Evolutionary conservation across 2,113 vertebrate genomes (phyloP).

Genomic region (Barbus barbus): DNA sequence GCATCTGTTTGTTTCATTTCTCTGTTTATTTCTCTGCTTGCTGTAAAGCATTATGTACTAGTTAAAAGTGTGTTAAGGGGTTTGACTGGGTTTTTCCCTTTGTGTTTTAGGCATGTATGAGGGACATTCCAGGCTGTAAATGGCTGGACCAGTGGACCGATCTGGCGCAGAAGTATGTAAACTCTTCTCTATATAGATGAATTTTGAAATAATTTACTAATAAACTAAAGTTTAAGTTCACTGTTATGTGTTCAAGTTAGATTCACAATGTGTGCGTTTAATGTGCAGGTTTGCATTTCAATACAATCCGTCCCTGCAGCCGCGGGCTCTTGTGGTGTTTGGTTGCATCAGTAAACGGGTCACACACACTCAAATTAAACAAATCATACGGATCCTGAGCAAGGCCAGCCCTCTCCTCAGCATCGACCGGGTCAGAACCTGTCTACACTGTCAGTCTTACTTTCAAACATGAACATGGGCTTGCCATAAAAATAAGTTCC

Average conservation of each 20-base stretch:
- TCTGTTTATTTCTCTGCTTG: not conserved
- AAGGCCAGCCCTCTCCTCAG: slow-evolving; percentile 74
- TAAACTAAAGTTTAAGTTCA: not conserved
- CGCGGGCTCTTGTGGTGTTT: slow-evolving; percentile 86
- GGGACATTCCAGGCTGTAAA: slow-evolving; percentile 86
- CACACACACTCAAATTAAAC: slow-evolving; percentile 89
- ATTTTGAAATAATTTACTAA: not conserved
- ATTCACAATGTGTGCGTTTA: not conserved
- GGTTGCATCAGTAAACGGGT: slow-evolving; percentile 91
- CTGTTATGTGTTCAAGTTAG: not conserved
- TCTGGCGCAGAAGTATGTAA: slow-evolving; percentile 83
- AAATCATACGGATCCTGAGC: slow-evolving; percentile 89
- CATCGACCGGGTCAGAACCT: slow-evolving; percentile 53
- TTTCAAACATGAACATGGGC: too few relatives aligned
- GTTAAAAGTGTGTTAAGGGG: not conserved
- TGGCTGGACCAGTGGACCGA: slow-evolving; percentile 92
- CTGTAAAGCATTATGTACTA: not conserved
- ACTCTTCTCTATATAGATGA: not conserved
- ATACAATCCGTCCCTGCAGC: slow-evolving; percentile 87
- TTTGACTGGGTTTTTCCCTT: slow-evolving; percentile 2
- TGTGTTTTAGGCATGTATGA: slow-evolving; percentile 82
- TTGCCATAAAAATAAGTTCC: too few relatives aligned
- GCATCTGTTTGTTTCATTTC: slow-evolving; percentile 12
- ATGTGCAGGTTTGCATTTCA: slow-evolving; percentile 85
- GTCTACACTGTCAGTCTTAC: not conserved